These are phyloP conservation scores for Porites australiensis DNA, from an alignment of 64 coral and sea anemone genomes.

Conservation along the genomic window DNA sequence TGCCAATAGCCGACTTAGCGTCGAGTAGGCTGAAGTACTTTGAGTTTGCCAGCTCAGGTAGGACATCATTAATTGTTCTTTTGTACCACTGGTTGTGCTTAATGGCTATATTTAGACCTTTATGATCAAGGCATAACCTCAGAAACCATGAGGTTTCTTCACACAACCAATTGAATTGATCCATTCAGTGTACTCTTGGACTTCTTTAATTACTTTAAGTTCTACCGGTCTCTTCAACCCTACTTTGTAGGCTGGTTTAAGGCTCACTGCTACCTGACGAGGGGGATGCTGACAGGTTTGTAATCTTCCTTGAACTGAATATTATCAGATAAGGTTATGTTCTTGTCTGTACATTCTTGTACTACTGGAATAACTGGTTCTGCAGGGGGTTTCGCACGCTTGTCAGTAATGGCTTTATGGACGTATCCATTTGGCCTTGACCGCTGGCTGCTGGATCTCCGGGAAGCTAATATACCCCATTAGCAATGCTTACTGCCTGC, in stretches of 20 bases:
- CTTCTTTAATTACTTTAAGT: not conserved
- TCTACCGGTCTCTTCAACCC: not conserved
- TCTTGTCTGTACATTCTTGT: not conserved
- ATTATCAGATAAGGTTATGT: not conserved
- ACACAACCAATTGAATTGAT: not conserved
- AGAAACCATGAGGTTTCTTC: not conserved
- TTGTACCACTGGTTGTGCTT: constrained; percentile 5
- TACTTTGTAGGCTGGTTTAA: constrained; percentile 45
- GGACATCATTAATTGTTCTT: constrained; percentile 7
- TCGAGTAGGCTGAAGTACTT: constrained; percentile 14
- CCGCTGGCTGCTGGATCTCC: not conserved
- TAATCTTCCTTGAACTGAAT: constrained; percentile 55
- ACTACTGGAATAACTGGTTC: not conserved
- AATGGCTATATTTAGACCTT: constrained; percentile 22
- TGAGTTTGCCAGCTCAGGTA: not conserved
- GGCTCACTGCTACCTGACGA: constrained; percentile 35
- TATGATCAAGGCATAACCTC: constrained; percentile 2
- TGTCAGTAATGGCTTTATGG: not conserved
- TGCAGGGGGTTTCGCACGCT: not conserved
- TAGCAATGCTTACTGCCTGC: not conserved
- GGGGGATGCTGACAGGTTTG: constrained; percentile 34
- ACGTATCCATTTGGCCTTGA: not conserved
- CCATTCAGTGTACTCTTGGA: constrained; percentile 15
- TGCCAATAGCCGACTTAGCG: constrained; percentile 19
- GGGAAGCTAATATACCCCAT: constrained; percentile 9